phyloP scores from a whole-genome alignment of 2,888 invertebrate genomes.

The Lasioglossum vierecki region DNA sequence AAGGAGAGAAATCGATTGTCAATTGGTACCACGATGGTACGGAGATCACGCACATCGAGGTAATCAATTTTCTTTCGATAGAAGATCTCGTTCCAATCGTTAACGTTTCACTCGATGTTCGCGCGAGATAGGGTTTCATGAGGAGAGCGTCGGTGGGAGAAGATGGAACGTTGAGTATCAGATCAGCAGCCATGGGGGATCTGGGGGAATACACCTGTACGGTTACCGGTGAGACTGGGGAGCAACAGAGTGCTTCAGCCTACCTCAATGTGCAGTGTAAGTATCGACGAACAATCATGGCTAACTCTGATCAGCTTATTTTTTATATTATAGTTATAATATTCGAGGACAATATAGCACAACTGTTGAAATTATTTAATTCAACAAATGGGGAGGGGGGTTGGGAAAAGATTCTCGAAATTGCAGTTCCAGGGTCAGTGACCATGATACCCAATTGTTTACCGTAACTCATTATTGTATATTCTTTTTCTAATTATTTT shows the following conservation, averaged over 20 bases:
- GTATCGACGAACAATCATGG: slow-evolving; percentile 72
- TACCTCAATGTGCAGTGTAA: slow-evolving; percentile 97
- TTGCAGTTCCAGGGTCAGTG: too few relatives aligned
- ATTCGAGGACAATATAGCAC: too few relatives aligned
- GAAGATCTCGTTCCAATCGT: too few relatives aligned
- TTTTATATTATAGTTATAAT: too few relatives aligned
- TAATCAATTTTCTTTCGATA: too few relatives aligned
- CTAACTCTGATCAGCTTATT: neutral
- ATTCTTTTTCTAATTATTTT: too few relatives aligned
- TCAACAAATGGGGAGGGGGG: too few relatives aligned
- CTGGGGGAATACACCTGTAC: slow-evolving; percentile 95
- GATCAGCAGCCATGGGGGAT: slow-evolving; percentile 92
- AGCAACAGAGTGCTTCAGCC: slow-evolving; percentile 92
- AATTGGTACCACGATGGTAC: slow-evolving; percentile 86
- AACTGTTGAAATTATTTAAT: too few relatives aligned
- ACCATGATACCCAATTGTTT: too few relatives aligned
- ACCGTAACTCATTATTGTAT: too few relatives aligned
- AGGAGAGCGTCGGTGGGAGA: slow-evolving; percentile 87
- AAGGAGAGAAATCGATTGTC: slow-evolving; percentile 87
- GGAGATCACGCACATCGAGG: slow-evolving; percentile 82
- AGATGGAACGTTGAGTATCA: slow-evolving; percentile 93
- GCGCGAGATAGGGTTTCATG: slow-evolving; percentile 85
- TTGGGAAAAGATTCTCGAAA: neutral
- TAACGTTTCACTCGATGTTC: too few relatives aligned
- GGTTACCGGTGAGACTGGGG: slow-evolving; percentile 90